Evolutionary conservation across 1,140 invertebrate genomes (phyloP), one percentile per base, ranked within the genome.

Genomic region (Neotoxoptera formosana): DNA sequence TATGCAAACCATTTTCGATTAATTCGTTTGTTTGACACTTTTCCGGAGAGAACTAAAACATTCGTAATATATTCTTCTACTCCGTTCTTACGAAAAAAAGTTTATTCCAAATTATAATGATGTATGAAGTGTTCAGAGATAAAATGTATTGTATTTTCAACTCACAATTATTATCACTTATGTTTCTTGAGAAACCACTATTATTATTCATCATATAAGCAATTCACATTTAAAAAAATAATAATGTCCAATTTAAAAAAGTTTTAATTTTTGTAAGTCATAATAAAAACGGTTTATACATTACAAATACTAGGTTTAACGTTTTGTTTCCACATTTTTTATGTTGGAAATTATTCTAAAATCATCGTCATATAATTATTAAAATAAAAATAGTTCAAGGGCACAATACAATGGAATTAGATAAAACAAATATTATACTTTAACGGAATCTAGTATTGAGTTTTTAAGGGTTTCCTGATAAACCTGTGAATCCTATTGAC

Each of bases 1-100:
- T 93, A 93, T 84, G 81, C 48, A 93, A 93, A 93, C 51, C 23
- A 21, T 93, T 84, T 84, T 93, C 48, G 48, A 86, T 93, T 93
- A 93, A 83, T 93, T 93, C 48, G 34, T 86, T 84, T 93, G 81
- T 93, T 93, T 93, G 67, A 53, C 48, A 93, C 48, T 53, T 86
- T 90, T 67, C 56, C 56, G 56, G 56, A 90, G 17, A 90, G 53
- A 60, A 90, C 53, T 90, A 20, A 90, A 45, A 36, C 53, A 25
- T 90, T 60, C 25, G 45, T 90, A 90, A 90, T 67, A 17, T 90
- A 90, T 90, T 90, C 11, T 90, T 90, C 14, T 0, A 20, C 67
- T 90, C 47, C 60, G 30, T 90, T 90, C 25, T 67, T 21, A 34
- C 20, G 2, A 36, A 36, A 45, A 41, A 20, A 90, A 90, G 11